phyloP scores from a whole-genome alignment of 64 coral and sea anemone species.

The Dendrophyllia cribrosa region DNA sequence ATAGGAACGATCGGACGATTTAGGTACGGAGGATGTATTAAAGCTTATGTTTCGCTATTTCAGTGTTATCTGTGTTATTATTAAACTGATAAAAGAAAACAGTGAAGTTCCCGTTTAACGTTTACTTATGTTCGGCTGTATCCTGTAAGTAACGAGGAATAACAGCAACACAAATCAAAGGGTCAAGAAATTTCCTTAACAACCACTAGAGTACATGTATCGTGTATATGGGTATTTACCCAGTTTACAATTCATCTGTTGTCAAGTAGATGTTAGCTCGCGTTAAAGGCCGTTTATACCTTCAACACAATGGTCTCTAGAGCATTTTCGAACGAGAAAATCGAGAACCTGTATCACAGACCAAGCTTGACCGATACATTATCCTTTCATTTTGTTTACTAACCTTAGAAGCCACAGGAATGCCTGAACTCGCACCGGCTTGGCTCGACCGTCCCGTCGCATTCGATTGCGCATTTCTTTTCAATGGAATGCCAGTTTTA shows the following conservation, averaged over 20 bases:
- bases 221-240: neutral
- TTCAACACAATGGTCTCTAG: neutral
- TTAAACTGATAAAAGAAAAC: too few species aligned
- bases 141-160: too few species aligned
- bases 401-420: constrained; percentile 59
- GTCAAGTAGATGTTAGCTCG: neutral
- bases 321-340: neutral
- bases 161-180: neutral
- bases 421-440: constrained; percentile 34
- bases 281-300: too few species aligned
- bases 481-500: constrained; percentile 18
- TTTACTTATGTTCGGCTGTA: too few species aligned
- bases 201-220: neutral
- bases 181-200: neutral
- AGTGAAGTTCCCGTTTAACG: too few species aligned
- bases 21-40: too few species aligned
- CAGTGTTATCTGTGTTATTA: too few species aligned
- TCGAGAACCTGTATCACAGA: neutral
- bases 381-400: neutral
- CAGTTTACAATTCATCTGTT: constrained; percentile 35
- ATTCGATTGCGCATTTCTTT: constrained; percentile 3
- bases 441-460: neutral
- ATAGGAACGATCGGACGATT: too few species aligned
- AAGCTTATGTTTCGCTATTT: too few species aligned
- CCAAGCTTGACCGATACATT: neutral